These are phyloP conservation scores for Sebastes dallii DNA, from an alignment of 2,797 vertebrate genomes.

Conservation along the genomic window DNA sequence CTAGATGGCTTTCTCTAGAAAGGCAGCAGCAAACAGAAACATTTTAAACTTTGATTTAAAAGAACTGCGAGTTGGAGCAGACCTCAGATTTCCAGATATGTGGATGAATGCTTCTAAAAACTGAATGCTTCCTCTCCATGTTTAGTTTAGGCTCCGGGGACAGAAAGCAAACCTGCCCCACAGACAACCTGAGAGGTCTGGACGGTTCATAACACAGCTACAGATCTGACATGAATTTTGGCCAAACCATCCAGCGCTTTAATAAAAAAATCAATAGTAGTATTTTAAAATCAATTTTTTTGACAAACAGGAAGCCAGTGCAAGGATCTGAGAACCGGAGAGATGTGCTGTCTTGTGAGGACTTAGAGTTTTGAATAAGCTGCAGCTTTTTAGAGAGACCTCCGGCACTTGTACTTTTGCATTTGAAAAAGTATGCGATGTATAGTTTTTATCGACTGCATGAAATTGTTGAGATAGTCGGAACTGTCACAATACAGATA, in stretches of 20 bases:
- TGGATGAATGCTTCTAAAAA: not conserved
- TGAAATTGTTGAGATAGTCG: not conserved
- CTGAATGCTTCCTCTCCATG: not conserved
- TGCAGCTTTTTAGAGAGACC: slow-evolving; percentile 6
- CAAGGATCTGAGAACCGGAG: not conserved
- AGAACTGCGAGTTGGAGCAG: not conserved
- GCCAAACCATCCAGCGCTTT: slow-evolving; percentile 11
- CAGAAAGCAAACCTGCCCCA: not conserved
- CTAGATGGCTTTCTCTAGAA: not conserved
- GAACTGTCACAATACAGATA: slow-evolving; percentile 15
- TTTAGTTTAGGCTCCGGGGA: slow-evolving; percentile 2
- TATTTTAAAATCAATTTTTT: slow-evolving; percentile 17
- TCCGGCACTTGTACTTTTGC: not conserved
- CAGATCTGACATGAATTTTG: not conserved
- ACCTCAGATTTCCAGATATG: not conserved
- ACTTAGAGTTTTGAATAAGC: not conserved
- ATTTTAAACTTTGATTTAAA: not conserved
- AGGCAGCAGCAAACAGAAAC: not conserved
- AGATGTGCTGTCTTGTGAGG: not conserved
- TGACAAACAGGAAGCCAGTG: slow-evolving; percentile 2
- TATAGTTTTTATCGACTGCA: not conserved
- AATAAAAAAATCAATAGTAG: not conserved
- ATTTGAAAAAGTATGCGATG: not conserved
- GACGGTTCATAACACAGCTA: slow-evolving; percentile 1
- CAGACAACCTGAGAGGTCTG: not conserved